These are phyloP conservation scores for Pagrus major DNA, from an alignment of 2,113 vertebrate genomes.

Conservation along the genomic window DNA sequence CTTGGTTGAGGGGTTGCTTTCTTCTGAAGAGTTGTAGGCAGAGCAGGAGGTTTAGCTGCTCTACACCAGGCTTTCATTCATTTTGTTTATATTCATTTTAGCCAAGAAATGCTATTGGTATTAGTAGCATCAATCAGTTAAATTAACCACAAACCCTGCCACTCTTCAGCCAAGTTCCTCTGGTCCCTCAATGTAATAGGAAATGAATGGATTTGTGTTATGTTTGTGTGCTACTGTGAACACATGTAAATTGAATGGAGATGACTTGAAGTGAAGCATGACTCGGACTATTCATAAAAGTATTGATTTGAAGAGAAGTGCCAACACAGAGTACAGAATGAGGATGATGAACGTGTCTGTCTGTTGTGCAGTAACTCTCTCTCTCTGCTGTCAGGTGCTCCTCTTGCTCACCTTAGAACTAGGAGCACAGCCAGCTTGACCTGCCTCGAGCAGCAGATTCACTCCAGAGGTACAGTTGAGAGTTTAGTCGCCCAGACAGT, in stretches of 20 bases:
- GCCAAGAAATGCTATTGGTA: background rate
- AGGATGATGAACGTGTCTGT: slow-evolving; percentile 47
- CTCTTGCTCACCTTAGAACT: slow-evolving; percentile 99
- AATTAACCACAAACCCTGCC: background rate
- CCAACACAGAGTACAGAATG: background rate
- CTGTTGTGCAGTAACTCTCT: slow-evolving; percentile 85
- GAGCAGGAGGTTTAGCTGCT: background rate
- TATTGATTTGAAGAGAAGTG: slow-evolving; percentile 14
- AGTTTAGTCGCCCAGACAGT: slow-evolving; percentile 51
- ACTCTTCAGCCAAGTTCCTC: slow-evolving; percentile 17
- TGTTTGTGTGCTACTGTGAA: slow-evolving; percentile 2
- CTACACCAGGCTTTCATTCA: background rate
- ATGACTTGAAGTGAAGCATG: slow-evolving; percentile 14
- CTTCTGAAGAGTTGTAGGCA: background rate
- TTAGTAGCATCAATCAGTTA: background rate
- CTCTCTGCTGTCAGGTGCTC: slow-evolving; percentile 94
- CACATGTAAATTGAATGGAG: background rate
- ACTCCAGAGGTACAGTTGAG: slow-evolving; percentile 95
- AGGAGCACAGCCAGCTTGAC: slow-evolving; percentile 98
- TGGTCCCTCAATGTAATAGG: background rate
- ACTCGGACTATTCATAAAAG: background rate
- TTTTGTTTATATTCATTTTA: background rate
- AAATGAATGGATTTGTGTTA: background rate
- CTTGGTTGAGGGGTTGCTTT: slow-evolving; percentile 16
- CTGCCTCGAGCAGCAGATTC: slow-evolving; percentile 95